Conservation (phyloP, 1,140 invertebrate genomes). For the Brachystomella parvula region DNA sequence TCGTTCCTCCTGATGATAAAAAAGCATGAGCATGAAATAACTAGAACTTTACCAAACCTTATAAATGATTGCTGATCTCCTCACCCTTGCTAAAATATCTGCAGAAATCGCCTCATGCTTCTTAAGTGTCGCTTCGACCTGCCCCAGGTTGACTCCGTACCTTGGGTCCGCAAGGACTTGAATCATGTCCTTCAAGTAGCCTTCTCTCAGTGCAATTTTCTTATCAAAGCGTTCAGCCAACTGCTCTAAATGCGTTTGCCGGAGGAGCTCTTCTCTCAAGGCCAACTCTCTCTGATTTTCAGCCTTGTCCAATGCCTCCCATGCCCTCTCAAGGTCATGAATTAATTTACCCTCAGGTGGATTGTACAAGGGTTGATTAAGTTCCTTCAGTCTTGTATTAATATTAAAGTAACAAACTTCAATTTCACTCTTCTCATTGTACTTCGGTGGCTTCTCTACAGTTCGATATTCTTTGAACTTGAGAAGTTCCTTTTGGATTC, state of each 20-base stretch:
- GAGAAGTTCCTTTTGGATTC: slow-evolving; percentile 81
- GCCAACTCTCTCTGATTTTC: slow-evolving; percentile 91
- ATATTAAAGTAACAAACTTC: slow-evolving; percentile 95
- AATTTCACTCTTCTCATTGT: slow-evolving; percentile 92
- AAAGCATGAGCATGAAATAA: background rate
- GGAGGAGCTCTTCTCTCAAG: slow-evolving; percentile 76
- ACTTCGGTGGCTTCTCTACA: slow-evolving; percentile 96
- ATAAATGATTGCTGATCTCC: slow-evolving; percentile 24
- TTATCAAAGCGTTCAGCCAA: slow-evolving; percentile 92
- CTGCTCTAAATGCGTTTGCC: slow-evolving; percentile 90
- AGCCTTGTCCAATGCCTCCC: slow-evolving; percentile 84
- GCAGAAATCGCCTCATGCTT: slow-evolving; percentile 97
- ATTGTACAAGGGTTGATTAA: slow-evolving; percentile 78
- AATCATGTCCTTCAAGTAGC: slow-evolving; percentile 97
- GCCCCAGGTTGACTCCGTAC: slow-evolving; percentile 78
- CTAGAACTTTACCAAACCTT: background rate
- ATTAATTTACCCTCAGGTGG: slow-evolving; percentile 85
- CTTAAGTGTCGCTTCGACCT: slow-evolving; percentile 94
- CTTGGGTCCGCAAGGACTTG: slow-evolving; percentile 87
- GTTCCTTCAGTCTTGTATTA: slow-evolving; percentile 87
- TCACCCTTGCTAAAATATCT: slow-evolving; percentile 79
- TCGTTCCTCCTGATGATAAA: slow-evolving; percentile 68
- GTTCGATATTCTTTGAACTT: slow-evolving; percentile 93
- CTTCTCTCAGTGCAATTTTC: slow-evolving; percentile 83
- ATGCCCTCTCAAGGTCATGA: slow-evolving; percentile 86